Base-by-base conservation (phyloP, 2,888 invertebrate species). In the Cerceris rybyensis region DNA sequence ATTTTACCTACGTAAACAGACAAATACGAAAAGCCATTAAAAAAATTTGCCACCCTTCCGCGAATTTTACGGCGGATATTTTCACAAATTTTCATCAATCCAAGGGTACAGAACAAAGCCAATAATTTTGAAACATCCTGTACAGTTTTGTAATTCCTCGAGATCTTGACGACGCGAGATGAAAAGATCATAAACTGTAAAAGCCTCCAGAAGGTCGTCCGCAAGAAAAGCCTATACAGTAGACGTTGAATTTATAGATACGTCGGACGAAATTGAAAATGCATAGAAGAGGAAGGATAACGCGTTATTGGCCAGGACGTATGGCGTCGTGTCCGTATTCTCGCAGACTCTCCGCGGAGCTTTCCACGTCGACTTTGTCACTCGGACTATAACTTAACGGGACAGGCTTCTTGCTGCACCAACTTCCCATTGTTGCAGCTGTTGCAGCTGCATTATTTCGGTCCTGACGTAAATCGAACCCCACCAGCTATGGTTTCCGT, bases 401-500 rank as follows among this genome's bases (percentile, higher is more conserved):
- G 74, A 77, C 77, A 77, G 77, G 60, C 69, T 69, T 74, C 77
- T 77, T 69, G 69, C 69, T 41, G 17, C 60, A 50, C 55, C 60
- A 65, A 55, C 68, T 69, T 28, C 50, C 50, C 61, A 52, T 66
- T 66, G 69, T 66, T 50, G 52, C 74, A 66, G 73, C 77, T 74
- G 58, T 58, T 75, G 42, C 70, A n/a, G 54, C n/a, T 41, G 75
- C 63, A 78, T 78, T 74, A 78, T 78, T 78, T 39, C 28, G 50
- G 73, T 41, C 11, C 66, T 71, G 75, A 72, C 71, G 39, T 43
- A 72, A 64, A 80, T 80, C 77, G 74, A 69, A 74, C 69, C 58
- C 57, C 60, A 52, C 70, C 39, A 65, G 17, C 60, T 66, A 50
- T 55, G 43, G 60, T 16, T 14, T 14, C 28, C 28, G 70, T 58